Evolutionary conservation across 1,140 invertebrate species (phyloP).

Genomic region (Drosophila carrolli): DNA sequence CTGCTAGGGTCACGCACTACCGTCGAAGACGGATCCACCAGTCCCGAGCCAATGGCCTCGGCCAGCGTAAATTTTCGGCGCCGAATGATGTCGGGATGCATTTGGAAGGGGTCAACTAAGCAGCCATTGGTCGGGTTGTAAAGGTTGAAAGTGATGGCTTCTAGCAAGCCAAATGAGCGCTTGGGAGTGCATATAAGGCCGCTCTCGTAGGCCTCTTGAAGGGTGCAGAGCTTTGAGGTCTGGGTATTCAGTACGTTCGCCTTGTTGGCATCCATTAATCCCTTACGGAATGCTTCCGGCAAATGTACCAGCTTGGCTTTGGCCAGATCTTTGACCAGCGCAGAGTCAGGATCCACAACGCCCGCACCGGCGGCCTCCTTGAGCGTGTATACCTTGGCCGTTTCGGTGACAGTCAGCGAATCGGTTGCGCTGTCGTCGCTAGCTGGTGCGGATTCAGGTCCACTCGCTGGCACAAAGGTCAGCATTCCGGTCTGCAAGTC

Average conservation of each 20-base stretch:
- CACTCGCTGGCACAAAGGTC: constrained; percentile 88
- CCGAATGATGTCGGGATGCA: constrained; percentile 88
- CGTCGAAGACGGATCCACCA: constrained; percentile 93
- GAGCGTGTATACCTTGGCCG: constrained; percentile 89
- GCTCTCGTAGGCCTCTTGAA: constrained; percentile 90
- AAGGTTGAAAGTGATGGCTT: constrained; percentile 92
- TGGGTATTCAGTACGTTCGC: constrained; percentile 92
- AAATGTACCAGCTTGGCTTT: constrained; percentile 93
- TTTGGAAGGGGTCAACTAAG: constrained; percentile 92
- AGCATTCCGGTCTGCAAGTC: constrained; percentile 90
- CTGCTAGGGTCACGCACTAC: constrained; percentile 92
- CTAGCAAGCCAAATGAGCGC: constrained; percentile 91
- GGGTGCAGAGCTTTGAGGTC: constrained; percentile 91
- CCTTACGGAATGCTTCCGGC: constrained; percentile 93
- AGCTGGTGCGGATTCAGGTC: constrained; percentile 8
- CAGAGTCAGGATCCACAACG: constrained; percentile 94
- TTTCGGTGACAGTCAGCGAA: constrained; percentile 64
- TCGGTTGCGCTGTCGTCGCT: constrained; percentile 63
- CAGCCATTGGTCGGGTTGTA: constrained; percentile 92
- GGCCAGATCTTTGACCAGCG: constrained; percentile 93
- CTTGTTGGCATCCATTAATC: constrained; percentile 94
- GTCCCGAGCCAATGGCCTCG: constrained; percentile 90
- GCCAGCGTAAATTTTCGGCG: constrained; percentile 89
- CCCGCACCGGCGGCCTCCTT: constrained; percentile 93
- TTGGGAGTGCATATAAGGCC: constrained; percentile 91